phyloP scores from a whole-genome alignment of 2,113 vertebrate genomes.

The Acanthochromis polyacanthus region DNA sequence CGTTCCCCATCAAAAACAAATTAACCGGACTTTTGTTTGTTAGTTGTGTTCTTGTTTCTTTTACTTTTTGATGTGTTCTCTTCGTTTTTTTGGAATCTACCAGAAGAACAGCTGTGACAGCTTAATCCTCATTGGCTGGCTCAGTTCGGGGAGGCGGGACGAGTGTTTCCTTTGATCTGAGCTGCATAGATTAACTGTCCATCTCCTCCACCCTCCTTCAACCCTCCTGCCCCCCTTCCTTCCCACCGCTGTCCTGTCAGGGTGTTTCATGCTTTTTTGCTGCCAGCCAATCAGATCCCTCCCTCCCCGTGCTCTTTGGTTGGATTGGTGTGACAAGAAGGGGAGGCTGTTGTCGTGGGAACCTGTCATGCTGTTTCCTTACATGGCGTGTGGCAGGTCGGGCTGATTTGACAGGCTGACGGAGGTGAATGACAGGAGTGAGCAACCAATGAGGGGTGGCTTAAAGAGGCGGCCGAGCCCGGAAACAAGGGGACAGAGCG shows the following conservation, averaged over 20 bases:
- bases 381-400: conserved; percentile 8
- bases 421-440: conserved; percentile 56
- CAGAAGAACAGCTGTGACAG: conserved; percentile 58
- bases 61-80: conserved; percentile 68
- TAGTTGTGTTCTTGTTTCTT: conserved; percentile 34
- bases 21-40: conserved; percentile 24
- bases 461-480: conserved; percentile 33
- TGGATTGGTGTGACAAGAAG: conserved; percentile 44
- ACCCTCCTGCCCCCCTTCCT: conserved; percentile 16
- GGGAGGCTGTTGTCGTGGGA: conserved; percentile 38
- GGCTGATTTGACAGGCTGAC: conserved; percentile 39
- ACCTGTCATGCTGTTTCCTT: conserved; percentile 34
- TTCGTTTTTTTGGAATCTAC: conserved; percentile 70
- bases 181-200: conserved; percentile 84
- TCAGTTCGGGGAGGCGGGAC: conserved; percentile 56
- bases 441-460: conserved; percentile 58
- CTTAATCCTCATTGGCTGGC: conserved; percentile 54
- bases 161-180: conserved; percentile 68
- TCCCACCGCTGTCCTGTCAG: conserved; percentile 49
- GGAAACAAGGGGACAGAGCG: conserved; percentile 34
- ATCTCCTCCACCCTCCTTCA: conserved; percentile 37
- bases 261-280: background rate
- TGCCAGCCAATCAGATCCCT: conserved; percentile 20
- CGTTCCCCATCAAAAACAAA: conserved; percentile 60
- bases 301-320: conserved; percentile 58